These are phyloP conservation scores for Mobula birostris DNA, from an alignment of 2,113 vertebrate species.

Conservation along the genomic window DNA sequence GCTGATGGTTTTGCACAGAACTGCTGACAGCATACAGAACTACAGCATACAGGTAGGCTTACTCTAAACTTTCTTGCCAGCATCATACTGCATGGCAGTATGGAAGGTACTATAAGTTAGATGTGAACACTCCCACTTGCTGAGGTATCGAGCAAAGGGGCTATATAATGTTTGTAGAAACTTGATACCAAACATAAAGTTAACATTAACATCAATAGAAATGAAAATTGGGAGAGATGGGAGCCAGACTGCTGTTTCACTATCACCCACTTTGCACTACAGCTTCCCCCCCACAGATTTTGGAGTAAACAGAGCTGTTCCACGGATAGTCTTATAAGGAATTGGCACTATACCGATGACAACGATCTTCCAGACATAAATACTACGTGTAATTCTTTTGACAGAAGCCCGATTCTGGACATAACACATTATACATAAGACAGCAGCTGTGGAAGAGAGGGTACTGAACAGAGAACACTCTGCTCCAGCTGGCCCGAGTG, in stretches of 20 bases:
- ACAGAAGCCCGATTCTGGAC: slow-evolving; percentile 20
- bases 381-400: slow-evolving; percentile 16
- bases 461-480: not conserved
- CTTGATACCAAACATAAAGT: not conserved
- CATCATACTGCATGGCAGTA: no score
- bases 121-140: no score
- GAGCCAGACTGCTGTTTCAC: not conserved
- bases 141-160: no score
- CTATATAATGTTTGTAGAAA: not conserved
- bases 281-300: not conserved
- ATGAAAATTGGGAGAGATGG: not conserved
- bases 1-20: no score
- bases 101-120: no score
- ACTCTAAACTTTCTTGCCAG: no score
- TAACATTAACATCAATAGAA: not conserved
- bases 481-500: slow-evolving; percentile 28
- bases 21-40: no score
- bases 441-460: slow-evolving; percentile 29
- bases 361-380: not conserved
- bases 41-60: no score
- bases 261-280: not conserved
- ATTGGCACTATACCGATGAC: not conserved
- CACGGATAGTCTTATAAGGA: not conserved
- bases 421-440: slow-evolving; percentile 29
- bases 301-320: not conserved